Evolutionary conservation across 2,797 vertebrate genomes (phyloP), one percentile per base, ranked within the genome.

Genomic region (Liparis tanakae): DNA sequence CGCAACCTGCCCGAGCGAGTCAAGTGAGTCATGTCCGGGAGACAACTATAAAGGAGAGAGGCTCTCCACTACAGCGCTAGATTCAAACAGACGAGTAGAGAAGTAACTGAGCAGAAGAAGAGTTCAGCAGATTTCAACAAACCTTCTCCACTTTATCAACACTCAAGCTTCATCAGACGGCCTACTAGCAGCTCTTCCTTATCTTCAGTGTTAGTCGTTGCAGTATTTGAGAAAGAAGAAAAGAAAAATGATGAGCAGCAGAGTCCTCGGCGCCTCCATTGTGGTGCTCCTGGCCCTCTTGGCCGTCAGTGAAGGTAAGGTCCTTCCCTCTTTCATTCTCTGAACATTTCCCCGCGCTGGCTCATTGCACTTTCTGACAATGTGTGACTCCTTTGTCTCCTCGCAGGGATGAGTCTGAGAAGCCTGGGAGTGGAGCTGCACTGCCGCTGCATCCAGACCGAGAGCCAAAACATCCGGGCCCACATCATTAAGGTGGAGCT

Each of bases 381-480:
- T 10, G 8, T 81, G 50, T 60, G 46, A 36, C 46, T 63, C 1
- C 15, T 41, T 33, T 81, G n/a, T 80, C 57, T 80, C 48, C 65
- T 51, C 10, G 43, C 83, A 93, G 91, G 81, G 4, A 89, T 87
- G 80, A 88, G 80, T 36, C 69, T 88, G 59, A 86, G 81, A 69
- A 89, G 89, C 30, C 60, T 88, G 25, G 93, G 92, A 55, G 71
- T 87, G 43, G 90, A 93, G 82, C 81, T 80, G 65, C 92, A 91
- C 74, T 93, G 93, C 34, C 91, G 84, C 64, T 93, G 93, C 85
- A 93, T 93, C 80, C 9, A 56, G 62, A 93, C 85, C 2, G 93
- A 94, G 80, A 90, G 87, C 67, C 84, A 66, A 70, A 84, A 41
- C 39, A 93, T 93, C 7, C 80, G 76, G 43, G 85, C 83, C 20